These are phyloP conservation scores for Spongilla lacustris DNA, from an alignment of 37 sponge, comb jelly and placozoan species.

Conservation along the genomic window DNA sequence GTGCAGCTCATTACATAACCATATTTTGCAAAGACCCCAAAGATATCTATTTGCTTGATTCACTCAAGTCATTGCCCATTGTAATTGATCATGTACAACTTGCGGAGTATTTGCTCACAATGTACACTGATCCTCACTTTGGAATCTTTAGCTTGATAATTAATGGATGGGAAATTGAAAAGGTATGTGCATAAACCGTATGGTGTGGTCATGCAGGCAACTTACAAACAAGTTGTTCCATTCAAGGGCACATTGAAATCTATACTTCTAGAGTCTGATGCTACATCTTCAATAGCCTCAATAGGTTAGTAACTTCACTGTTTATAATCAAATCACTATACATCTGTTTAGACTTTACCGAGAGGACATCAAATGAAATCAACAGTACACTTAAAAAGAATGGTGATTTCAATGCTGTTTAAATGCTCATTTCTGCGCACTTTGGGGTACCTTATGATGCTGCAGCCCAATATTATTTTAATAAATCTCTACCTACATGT, in stretches of 20 bases:
- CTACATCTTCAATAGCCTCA: neutral
- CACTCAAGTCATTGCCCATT: neutral
- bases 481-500: slow-evolving; percentile 1
- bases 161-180: neutral
- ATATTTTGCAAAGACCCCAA: neutral
- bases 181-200: neutral
- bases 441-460: neutral
- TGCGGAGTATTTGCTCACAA: neutral
- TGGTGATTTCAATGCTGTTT: no score
- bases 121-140: neutral
- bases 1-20: neutral
- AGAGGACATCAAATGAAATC: neutral
- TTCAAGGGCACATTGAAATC: neutral
- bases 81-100: neutral
- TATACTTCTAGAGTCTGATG: neutral
- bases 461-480: slow-evolving; percentile 1
- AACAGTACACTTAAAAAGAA: neutral
- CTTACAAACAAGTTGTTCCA: neutral
- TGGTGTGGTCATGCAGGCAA: neutral
- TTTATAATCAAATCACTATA: no score
- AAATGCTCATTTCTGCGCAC: neutral
- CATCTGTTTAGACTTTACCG: neutral
- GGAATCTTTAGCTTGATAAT: neutral
- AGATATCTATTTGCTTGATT: neutral
- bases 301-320: no score